phyloP scores from a whole-genome alignment of 2,888 invertebrate genomes.

The Athalia circularis region DNA sequence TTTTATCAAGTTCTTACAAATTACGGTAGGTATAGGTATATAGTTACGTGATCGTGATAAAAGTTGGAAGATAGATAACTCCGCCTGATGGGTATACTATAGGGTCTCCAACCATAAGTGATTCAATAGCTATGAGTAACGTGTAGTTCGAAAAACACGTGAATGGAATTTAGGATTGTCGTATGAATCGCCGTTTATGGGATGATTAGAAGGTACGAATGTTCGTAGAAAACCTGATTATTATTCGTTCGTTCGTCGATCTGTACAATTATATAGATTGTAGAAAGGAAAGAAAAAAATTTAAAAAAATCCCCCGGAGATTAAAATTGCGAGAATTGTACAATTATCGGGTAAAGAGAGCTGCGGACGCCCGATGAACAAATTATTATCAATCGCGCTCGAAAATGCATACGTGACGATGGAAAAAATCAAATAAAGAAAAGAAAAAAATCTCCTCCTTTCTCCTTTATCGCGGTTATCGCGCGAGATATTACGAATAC shows the following conservation, averaged over 20 bases:
- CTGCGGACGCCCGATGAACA: too few relatives aligned
- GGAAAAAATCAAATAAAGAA: too few relatives aligned
- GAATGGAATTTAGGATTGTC: constrained; percentile 27
- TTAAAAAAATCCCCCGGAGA: too few relatives aligned
- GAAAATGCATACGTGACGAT: too few relatives aligned
- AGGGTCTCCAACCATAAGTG: constrained; percentile 1
- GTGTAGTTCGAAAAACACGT: constrained; percentile 37
- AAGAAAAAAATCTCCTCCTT: too few relatives aligned
- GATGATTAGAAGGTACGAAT: not conserved
- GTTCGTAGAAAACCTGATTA: too few relatives aligned
- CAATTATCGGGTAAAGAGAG: too few relatives aligned
- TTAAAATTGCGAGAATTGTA: too few relatives aligned
- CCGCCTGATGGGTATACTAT: too few relatives aligned
- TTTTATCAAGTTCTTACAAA: constrained; percentile 8
- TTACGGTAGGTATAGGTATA: constrained; percentile 9
- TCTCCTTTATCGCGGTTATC: not conserved
- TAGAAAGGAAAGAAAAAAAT: too few relatives aligned
- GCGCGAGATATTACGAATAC: not conserved
- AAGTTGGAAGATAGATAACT: constrained; percentile 21
- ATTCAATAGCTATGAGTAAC: constrained; percentile 36
- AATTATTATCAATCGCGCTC: too few relatives aligned
- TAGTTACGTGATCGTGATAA: constrained; percentile 35
- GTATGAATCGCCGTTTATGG: not conserved
- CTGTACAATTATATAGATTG: not conserved
- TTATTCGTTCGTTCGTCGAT: not conserved